Evolutionary conservation across 2,797 vertebrate genomes (phyloP).

Genomic region (Oreochromis grahami): DNA sequence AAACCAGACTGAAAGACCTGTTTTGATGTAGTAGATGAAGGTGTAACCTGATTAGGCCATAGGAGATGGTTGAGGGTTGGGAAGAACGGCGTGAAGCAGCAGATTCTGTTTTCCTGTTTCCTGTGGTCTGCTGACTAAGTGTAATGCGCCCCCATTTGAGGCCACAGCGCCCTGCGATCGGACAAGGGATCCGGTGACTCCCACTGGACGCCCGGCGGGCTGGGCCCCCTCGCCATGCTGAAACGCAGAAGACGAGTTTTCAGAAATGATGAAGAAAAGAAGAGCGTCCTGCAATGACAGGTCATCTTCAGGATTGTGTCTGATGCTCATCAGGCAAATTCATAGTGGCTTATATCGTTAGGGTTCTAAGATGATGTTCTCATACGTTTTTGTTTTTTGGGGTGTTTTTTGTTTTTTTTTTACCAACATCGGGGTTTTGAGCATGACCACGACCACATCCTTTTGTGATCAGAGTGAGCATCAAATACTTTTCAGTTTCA

Average conservation of each 20-base stretch:
- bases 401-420: not conserved
- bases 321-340: not conserved
- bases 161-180: conserved; percentile 49
- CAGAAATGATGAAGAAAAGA: not conserved
- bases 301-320: not conserved
- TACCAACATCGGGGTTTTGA: not conserved
- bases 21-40: conserved; percentile 26
- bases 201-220: conserved; percentile 1
- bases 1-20: not conserved
- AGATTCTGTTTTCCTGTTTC: conserved; percentile 67
- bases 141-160: conserved; percentile 55
- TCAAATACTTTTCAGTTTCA: not conserved
- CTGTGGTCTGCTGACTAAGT: conserved; percentile 70
- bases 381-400: not conserved
- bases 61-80: conserved; percentile 39
- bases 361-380: not conserved
- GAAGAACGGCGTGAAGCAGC: conserved; percentile 54
- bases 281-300: not conserved
- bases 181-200: conserved; percentile 60
- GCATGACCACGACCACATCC: not conserved
- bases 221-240: not conserved
- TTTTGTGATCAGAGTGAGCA: not conserved
- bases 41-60: conserved; percentile 50
- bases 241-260: conserved; percentile 12
- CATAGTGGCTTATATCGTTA: not conserved